Evolutionary conservation across 1,140 invertebrate genomes (phyloP).

Genomic region (Centruroides sculpturatus): DNA sequence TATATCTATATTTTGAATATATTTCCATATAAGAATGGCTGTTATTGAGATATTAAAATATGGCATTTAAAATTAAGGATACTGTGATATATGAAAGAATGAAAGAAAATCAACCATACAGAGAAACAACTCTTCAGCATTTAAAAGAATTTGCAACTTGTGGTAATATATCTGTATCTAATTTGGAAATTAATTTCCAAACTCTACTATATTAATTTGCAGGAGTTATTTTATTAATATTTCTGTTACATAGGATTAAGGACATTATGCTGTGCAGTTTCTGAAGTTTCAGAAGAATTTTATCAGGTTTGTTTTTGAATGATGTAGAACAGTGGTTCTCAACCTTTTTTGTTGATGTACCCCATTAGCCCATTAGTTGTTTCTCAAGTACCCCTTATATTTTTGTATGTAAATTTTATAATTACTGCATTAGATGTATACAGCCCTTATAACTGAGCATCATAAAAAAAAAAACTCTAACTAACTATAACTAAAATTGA

Average conservation of each 20-base stretch:
- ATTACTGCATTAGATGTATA: too few relatives aligned
- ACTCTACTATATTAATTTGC: neutral
- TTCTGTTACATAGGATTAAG: conserved; percentile 44
- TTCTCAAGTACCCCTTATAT: too few relatives aligned
- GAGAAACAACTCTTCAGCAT: conserved; percentile 63
- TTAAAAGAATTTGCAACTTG: conserved; percentile 82
- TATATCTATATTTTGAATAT: neutral
- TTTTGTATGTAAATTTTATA: too few relatives aligned
- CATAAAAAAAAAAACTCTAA: too few relatives aligned
- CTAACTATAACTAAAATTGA: too few relatives aligned
- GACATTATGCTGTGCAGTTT: conserved; percentile 75
- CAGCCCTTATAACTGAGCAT: too few relatives aligned
- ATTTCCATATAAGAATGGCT: too few relatives aligned
- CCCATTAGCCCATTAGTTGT: too few relatives aligned
- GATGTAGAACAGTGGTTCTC: too few relatives aligned
- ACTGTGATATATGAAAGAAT: conserved; percentile 63
- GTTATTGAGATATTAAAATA: too few relatives aligned
- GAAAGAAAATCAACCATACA: conserved; percentile 28
- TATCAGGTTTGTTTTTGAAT: conserved; percentile 39
- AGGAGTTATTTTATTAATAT: neutral
- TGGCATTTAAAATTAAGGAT: conserved; percentile 27
- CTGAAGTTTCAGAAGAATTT: conserved; percentile 51
- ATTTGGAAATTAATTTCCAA: too few relatives aligned
- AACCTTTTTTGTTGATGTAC: too few relatives aligned
- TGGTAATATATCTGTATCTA: conserved; percentile 19